These are phyloP conservation scores for Chaetodon trifasciatus DNA, from an alignment of 2,797 vertebrate genomes.

Conservation along the genomic window DNA sequence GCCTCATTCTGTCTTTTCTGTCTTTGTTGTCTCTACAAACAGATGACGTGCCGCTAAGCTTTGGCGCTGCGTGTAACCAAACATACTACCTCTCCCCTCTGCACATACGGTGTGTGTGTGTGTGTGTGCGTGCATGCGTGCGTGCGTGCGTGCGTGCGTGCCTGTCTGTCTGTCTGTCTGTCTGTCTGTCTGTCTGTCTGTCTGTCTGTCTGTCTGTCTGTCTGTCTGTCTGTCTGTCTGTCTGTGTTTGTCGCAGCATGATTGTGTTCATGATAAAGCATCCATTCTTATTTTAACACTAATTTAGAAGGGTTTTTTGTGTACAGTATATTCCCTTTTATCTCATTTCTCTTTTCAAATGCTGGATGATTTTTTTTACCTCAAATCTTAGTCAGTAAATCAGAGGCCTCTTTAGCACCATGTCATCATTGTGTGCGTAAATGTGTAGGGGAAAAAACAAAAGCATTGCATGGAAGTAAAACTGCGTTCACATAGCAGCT, in stretches of 20 bases:
- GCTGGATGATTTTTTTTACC: constrained; percentile 80
- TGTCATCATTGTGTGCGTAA: constrained; percentile 23
- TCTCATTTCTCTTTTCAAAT: constrained; percentile 75
- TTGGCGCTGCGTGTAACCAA: constrained; percentile 78
- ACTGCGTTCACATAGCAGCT: constrained; percentile 30
- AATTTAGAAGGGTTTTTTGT: constrained; percentile 63
- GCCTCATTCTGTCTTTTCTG: constrained; percentile 49
- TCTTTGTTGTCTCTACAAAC: constrained; percentile 50
- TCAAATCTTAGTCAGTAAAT: constrained; percentile 67
- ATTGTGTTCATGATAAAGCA: constrained; percentile 71
- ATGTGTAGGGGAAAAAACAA: not conserved
- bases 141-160: too few relatives aligned
- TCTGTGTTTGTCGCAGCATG: constrained; percentile 61
- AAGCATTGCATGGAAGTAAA: constrained; percentile 1
- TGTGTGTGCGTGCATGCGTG: too few relatives aligned
- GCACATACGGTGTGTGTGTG: constrained; percentile 50
- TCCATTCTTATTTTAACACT: constrained; percentile 69
- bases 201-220: too few relatives aligned
- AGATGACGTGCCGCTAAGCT: constrained; percentile 61
- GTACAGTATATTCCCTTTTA: constrained; percentile 66
- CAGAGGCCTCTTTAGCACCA: constrained; percentile 26
- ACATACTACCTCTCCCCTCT: constrained; percentile 87
- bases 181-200: too few relatives aligned
- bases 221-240: too few relatives aligned
- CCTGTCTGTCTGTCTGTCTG: too few relatives aligned